Base-by-base conservation (phyloP, 2,113 vertebrate species). In the Anguilla rostrata region DNA sequence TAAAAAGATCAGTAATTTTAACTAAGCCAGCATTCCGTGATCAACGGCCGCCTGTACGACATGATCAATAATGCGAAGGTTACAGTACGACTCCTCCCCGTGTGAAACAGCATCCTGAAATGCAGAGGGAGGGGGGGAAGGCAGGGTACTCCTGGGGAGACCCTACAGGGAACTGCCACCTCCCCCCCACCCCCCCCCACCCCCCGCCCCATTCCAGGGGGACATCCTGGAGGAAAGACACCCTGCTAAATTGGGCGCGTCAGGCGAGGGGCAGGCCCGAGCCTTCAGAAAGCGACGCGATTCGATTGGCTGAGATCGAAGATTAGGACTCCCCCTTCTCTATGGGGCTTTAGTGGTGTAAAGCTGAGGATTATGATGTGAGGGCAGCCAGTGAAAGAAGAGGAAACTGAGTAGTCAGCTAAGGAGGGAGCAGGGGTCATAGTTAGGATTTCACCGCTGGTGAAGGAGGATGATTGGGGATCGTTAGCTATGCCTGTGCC, bases 301-400 rank as follows among this genome's bases (percentile, higher is more conserved):
- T 94, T 92, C 92, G 93, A 95, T 95, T 94, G 91, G 46, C 83
- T 78, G 91, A 92, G 94, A 94, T 95, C 95, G 94, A 86, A 89
- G 95, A 95, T 96, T 95, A 95, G 90, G 92, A 93, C 87, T 92
- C 92, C 89, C 86, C 87, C 88, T 88, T 89, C 87, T 87, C 86
- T 86, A 71, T 78, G 71, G 88, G 86, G 86, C 89, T 93, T 94
- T 90, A 93, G 91, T 91, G 84, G 91, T 92, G 92, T 94, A 94
- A 95, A 96, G 95, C 95, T 94, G 89, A 90, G 94, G 95, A 96
- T 96, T 96, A 96, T 94, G 94, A 96, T 93, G 94, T 96, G 92
- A 94, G 90, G 92, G 86, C 92, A 88, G 87, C 88, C 87, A 83
- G 91, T 39, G 39, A 46, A 86, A 83, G 88, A 83, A 87, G 91